These are phyloP conservation scores for Eupsilia transversa DNA, from an alignment of 2,888 invertebrate genomes.

Conservation along the genomic window DNA sequence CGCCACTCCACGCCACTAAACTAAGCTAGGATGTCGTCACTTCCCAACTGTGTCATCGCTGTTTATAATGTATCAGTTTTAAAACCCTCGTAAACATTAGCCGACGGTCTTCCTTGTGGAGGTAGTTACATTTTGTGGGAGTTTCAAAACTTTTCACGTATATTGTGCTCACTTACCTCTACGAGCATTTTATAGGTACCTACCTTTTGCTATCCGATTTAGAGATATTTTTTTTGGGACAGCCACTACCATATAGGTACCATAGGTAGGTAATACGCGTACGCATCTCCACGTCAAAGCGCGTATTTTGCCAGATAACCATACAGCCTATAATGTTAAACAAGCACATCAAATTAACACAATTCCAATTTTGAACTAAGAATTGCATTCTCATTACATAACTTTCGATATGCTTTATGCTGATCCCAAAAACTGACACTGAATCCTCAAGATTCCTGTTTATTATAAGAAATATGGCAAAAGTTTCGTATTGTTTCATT, in stretches of 20 bases:
- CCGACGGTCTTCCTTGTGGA: conserved; percentile 59
- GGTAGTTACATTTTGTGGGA: conserved; percentile 61
- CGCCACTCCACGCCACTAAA: conserved; percentile 63
- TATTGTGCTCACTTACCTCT: conserved; percentile 38
- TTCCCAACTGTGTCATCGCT: conserved; percentile 65
- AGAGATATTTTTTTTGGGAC: neutral
- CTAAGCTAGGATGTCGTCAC: conserved; percentile 61
- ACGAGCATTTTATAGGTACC: conserved; percentile 30
- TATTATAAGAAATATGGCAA: neutral
- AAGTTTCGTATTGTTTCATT: conserved; percentile 20
- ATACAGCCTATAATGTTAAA: conserved; percentile 6
- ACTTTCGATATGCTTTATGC: neutral
- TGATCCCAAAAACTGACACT: neutral
- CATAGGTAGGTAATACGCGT: too few relatives aligned
- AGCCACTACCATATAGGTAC: too few relatives aligned
- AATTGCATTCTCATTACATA: conserved; percentile 6
- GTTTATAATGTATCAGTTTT: conserved; percentile 71
- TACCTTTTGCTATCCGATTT: conserved; percentile 19
- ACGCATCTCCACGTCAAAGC: too few relatives aligned
- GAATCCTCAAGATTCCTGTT: neutral
- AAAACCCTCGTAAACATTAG: conserved; percentile 68
- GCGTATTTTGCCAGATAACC: neutral
- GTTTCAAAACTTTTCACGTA: conserved; percentile 55
- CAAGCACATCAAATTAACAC: neutral
- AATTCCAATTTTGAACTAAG: conserved; percentile 4